These are phyloP conservation scores for Ariolimax columbianus DNA, from an alignment of 2,888 invertebrate species.

Conservation along the genomic window DNA sequence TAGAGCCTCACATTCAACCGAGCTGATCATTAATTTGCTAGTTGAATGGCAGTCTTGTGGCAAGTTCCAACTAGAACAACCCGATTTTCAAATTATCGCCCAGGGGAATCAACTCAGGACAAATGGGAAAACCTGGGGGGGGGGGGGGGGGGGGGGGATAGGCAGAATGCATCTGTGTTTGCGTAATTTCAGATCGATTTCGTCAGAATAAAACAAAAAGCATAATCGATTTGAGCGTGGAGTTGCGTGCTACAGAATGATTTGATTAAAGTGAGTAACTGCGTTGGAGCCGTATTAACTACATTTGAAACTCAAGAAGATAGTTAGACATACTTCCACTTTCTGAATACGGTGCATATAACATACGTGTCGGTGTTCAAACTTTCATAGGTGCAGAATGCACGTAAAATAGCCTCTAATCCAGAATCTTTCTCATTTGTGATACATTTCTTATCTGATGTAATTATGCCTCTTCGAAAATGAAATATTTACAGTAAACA, in stretches of 20 bases:
- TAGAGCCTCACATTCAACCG: background rate
- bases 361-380: too few relatives aligned
- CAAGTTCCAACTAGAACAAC: conserved; percentile 1
- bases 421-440: too few relatives aligned
- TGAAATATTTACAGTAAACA: background rate
- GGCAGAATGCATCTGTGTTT: conserved; percentile 31
- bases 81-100: conserved; percentile 34
- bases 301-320: background rate
- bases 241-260: conserved; percentile 13
- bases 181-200: conserved; percentile 17
- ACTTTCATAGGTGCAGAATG: too few relatives aligned
- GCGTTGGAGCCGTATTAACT: conserved; percentile 2
- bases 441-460: too few relatives aligned
- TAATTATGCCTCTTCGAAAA: too few relatives aligned
- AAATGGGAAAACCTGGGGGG: background rate
- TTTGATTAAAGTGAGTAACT: conserved; percentile 1
- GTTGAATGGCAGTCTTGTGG: background rate
- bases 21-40: conserved; percentile 31
- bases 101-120: background rate
- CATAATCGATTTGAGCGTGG: conserved; percentile 16
- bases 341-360: background rate
- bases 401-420: too few relatives aligned
- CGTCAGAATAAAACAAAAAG: conserved; percentile 29
- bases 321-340: background rate
- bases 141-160: background rate